phyloP scores from a whole-genome alignment of 2,113 vertebrate genomes.

The Colaptes auratus region DNA sequence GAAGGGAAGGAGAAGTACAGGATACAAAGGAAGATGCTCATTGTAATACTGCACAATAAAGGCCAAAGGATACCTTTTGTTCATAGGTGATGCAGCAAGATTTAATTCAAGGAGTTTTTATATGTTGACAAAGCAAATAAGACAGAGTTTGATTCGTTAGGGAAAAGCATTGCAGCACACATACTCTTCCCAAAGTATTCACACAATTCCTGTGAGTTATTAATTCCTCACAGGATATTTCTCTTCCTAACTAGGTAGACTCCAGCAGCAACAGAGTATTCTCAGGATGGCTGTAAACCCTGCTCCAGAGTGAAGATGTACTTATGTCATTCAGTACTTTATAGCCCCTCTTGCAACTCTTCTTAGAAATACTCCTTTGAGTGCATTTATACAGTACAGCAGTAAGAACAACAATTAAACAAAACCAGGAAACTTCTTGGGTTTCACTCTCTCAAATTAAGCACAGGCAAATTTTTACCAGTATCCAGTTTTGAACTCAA shows the following conservation, averaged over 20 bases:
- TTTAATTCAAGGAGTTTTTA: background rate
- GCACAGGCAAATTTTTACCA: background rate
- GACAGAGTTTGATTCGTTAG: background rate
- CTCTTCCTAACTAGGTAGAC: background rate
- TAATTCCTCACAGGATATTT: background rate
- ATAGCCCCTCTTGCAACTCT: background rate
- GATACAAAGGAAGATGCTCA: background rate
- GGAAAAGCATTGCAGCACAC: background rate
- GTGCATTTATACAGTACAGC: background rate
- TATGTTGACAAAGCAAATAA: background rate
- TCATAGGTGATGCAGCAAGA: background rate
- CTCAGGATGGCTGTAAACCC: background rate
- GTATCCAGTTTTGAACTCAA: background rate
- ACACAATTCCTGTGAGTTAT: background rate
- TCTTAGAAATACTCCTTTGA: background rate
- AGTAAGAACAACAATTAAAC: background rate
- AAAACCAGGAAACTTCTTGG: background rate
- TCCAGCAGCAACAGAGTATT: background rate
- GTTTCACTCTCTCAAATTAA: background rate
- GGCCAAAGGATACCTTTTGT: slow-evolving; percentile 25
- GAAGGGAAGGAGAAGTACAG: background rate
- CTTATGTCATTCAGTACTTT: background rate
- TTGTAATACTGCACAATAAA: background rate
- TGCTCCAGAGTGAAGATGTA: background rate
- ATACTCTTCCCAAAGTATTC: background rate